Evolutionary conservation across 2,888 invertebrate species (phyloP).

Genomic region (Clusia tigrina): DNA sequence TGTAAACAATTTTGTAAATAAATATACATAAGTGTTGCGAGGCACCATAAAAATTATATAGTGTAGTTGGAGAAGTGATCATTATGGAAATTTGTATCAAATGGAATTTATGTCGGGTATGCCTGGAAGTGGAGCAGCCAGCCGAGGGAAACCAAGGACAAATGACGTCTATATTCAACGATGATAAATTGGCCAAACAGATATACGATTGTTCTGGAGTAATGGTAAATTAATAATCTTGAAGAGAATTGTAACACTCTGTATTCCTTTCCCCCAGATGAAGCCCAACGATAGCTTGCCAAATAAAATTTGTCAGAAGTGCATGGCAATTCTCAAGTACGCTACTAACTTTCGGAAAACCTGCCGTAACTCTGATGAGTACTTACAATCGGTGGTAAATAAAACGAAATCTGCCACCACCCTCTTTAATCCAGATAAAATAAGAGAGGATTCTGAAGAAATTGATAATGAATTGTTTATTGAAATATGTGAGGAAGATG

Average conservation of each 20-base stretch:
- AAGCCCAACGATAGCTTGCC: slow-evolving; percentile 50
- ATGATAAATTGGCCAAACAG: slow-evolving; percentile 35
- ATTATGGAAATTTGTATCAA: slow-evolving; percentile 57
- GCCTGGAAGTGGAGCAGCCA: slow-evolving; percentile 39
- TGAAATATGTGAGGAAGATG: no score
- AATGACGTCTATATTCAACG: slow-evolving; percentile 37
- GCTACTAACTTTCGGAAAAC: slow-evolving; percentile 36
- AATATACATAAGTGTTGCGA: neutral
- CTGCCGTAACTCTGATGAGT: slow-evolving; percentile 33
- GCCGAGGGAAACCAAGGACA: slow-evolving; percentile 12
- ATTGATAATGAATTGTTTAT: no score
- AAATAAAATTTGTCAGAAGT: slow-evolving; percentile 49
- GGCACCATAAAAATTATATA: neutral
- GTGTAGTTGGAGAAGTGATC: neutral
- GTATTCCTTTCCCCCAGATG: slow-evolving; percentile 38
- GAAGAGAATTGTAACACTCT: neutral
- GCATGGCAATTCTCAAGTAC: slow-evolving; percentile 33
- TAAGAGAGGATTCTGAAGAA: no score
- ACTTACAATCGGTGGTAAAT: slow-evolving; percentile 35
- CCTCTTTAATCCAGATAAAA: slow-evolving; percentile 31
- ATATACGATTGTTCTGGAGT: slow-evolving; percentile 43
- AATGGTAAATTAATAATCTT: slow-evolving; percentile 28
- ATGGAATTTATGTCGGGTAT: slow-evolving; percentile 58
- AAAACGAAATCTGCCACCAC: slow-evolving; percentile 38
- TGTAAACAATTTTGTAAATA: slow-evolving; percentile 1